Conservation (phyloP, 2,888 invertebrate genomes). For the Cantharis flavilabris region DNA sequence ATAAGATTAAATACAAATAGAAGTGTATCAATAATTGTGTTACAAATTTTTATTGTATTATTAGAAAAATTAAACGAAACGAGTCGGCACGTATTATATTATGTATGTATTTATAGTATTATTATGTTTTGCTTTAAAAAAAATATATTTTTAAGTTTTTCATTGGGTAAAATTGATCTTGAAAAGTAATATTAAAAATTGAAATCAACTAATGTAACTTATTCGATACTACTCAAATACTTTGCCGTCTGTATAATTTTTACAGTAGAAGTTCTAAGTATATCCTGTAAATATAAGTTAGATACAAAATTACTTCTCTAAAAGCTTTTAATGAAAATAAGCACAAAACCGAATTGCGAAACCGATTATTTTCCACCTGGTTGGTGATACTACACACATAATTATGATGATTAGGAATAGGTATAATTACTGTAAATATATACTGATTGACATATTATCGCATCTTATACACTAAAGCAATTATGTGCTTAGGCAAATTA, state of each 20-base stretch:
- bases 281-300: neutral
- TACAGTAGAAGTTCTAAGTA: too few species aligned
- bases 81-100: too few species aligned
- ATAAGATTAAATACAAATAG: neutral
- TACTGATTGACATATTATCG: neutral
- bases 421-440: neutral
- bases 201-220: too few species aligned
- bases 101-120: too few species aligned
- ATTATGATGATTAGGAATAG: neutral
- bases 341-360: neutral
- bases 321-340: neutral
- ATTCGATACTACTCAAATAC: too few species aligned
- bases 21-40: neutral
- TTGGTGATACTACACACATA: neutral
- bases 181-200: neutral
- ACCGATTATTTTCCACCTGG: neutral
- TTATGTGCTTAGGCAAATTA: neutral
- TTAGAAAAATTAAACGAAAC: too few species aligned
- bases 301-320: neutral
- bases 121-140: too few species aligned
- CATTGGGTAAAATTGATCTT: neutral
- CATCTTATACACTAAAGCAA: neutral
- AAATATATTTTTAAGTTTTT: too few species aligned
- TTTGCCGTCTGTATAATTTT: too few species aligned
- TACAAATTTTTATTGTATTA: neutral